Conservation (phyloP, 2,797 vertebrate genomes). For the Cossypha caffra region DNA sequence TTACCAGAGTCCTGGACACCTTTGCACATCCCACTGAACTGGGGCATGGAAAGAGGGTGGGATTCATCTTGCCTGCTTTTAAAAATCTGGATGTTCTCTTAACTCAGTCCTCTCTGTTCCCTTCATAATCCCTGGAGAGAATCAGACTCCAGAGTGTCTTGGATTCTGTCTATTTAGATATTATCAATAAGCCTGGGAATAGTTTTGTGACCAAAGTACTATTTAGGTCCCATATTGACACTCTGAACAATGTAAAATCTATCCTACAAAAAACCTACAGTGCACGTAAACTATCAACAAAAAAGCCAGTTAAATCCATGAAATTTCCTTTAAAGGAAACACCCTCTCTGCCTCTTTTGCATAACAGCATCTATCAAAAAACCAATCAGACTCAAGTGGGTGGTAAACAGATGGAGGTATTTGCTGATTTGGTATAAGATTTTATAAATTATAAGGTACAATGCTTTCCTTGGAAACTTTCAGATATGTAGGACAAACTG, state of each 20-base stretch:
- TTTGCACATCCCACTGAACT: neutral
- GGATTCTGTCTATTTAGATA: neutral
- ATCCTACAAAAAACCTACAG: neutral
- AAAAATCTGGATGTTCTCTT: neutral
- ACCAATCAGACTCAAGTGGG: neutral
- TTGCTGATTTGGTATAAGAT: neutral
- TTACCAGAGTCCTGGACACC: neutral
- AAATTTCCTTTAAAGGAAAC: neutral
- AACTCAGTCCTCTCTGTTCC: neutral
- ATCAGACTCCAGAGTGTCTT: neutral
- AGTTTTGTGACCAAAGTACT: neutral
- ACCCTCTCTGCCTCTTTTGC: neutral
- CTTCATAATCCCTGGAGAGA: neutral
- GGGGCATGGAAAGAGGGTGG: neutral
- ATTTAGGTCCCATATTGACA: neutral
- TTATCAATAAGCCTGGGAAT: neutral
- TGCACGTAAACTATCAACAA: neutral
- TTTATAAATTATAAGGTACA: slow-evolving; percentile 5
- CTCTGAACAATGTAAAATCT: neutral
- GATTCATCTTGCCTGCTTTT: neutral
- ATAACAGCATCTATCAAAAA: neutral
- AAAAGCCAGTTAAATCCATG: neutral
- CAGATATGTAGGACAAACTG: slow-evolving; percentile 5
- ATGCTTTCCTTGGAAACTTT: neutral
- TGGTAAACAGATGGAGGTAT: neutral